These are phyloP conservation scores for Thaumatotibia leucotreta DNA, from an alignment of 1,140 invertebrate species.

Conservation along the genomic window DNA sequence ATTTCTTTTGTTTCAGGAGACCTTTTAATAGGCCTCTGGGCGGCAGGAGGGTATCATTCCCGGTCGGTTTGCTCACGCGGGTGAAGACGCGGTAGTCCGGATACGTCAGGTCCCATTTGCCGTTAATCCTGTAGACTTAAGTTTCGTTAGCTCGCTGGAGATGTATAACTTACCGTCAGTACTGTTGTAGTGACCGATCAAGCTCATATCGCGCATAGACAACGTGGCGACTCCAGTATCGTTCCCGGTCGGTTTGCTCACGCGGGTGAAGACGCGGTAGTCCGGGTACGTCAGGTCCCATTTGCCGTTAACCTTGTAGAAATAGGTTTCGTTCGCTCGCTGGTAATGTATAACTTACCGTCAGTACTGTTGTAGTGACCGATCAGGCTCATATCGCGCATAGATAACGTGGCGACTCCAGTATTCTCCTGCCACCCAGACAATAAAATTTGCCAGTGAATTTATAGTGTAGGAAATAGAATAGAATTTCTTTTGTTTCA, in stretches of 20 bases:
- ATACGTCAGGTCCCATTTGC: slow-evolving; percentile 55
- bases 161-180: slow-evolving; percentile 55
- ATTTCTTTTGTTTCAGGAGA: too few relatives aligned
- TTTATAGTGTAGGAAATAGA: too few relatives aligned
- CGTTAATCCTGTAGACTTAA: slow-evolving; percentile 67
- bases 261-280: slow-evolving; percentile 41
- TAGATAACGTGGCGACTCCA: slow-evolving; percentile 52
- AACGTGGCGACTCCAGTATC: slow-evolving; percentile 59
- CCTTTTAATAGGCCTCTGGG: too few relatives aligned
- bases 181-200: slow-evolving; percentile 66
- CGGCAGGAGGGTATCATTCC: slow-evolving; percentile 47
- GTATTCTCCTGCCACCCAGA: too few relatives aligned
- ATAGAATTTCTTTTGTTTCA: too few relatives aligned
- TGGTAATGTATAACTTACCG: slow-evolving; percentile 55
- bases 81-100: slow-evolving; percentile 51
- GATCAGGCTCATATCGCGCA: slow-evolving; percentile 49
- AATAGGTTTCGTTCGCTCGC: too few relatives aligned
- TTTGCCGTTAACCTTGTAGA: too few relatives aligned
- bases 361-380: slow-evolving; percentile 69
- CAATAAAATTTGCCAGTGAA: too few relatives aligned
- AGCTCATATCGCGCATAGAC: slow-evolving; percentile 52
- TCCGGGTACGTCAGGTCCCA: slow-evolving; percentile 59
- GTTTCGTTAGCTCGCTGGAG: slow-evolving; percentile 62
- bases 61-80: too few relatives aligned
- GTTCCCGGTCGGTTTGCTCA: slow-evolving; percentile 52